Evolutionary conservation across 2,113 vertebrate genomes (phyloP), one percentile per base, ranked within the genome.

Genomic region (Oceanites oceanicus): DNA sequence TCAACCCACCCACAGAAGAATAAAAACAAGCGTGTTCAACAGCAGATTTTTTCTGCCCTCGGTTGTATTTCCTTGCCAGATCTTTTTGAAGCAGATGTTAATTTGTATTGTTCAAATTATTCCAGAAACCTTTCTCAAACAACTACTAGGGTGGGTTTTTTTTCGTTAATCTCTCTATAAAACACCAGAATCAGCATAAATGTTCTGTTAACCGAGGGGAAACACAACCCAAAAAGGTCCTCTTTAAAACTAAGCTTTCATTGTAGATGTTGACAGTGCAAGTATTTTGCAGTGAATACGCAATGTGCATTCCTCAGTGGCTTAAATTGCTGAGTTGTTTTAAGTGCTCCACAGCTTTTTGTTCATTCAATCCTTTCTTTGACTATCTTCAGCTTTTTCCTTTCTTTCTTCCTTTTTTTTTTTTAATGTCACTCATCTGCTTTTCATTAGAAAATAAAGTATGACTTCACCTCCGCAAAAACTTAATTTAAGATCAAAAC

Each of bases 401-500:
- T 91, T 86, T 58, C 38, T 81, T 86, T 12, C 11, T 16, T 74
- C 12, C 2, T 29, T 49, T 25, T 56, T 23, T 23, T 38, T 15
- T 26, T 65, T 40, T 86, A 58, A 86, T 71, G 89, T 62, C 93
- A 94, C 66, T 95, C 85, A 94, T 96, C 90, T 96, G 92, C 52
- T 96, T 97, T 95, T 86, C 85, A 96, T 96, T 93, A 96, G 50
- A 86, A 95, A 95, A 88, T 62, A 74, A 92, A 90, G 50, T 68
- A 92, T 80, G 68, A 96, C 88, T 95, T 96, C 90, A 96, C 83
- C 87, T 95, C 86, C 2, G 11, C 77, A 72, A 92, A 90, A 94
- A 88, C 56, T 86, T 77, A n/a, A 70, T 52, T 88, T 56, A 66
- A 78, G 80, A 87, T 79, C 62, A 95, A 91, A 92, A 79, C 45